phyloP scores from a whole-genome alignment of 2,888 invertebrate species.

The Brachypalpus laphriformis region DNA sequence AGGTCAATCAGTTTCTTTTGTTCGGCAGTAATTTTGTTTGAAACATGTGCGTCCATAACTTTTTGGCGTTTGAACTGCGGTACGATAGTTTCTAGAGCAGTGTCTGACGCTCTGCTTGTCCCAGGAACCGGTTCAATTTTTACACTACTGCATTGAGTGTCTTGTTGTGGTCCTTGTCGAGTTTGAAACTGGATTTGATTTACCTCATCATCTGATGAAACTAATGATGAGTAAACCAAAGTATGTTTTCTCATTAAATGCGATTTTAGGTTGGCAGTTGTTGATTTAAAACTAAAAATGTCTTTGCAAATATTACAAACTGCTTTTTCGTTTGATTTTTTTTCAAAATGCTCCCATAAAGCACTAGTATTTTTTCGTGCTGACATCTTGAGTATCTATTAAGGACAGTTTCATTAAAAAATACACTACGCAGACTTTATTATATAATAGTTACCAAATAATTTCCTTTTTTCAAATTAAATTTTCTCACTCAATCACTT shows the following conservation, averaged over 20 bases:
- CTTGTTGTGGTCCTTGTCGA: neutral
- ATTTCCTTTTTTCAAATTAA: no score
- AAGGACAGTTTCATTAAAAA: no score
- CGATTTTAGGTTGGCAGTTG: conserved; percentile 10
- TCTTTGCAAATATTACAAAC: conserved; percentile 7
- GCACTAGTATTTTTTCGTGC: neutral
- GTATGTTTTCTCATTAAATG: conserved; percentile 11
- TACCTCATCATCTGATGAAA: neutral
- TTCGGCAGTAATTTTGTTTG: neutral
- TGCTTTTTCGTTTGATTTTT: neutral
- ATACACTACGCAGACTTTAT: no score
- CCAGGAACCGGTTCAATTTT: neutral
- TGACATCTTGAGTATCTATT: no score
- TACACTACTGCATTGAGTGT: neutral
- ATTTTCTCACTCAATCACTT: no score
- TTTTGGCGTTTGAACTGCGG: conserved; percentile 3
- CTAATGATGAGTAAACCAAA: neutral
- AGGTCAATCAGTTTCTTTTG: conserved; percentile 11
- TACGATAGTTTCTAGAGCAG: neutral
- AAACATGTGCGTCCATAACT: conserved; percentile 4
- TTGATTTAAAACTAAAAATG: conserved; percentile 16
- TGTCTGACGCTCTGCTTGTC: no score
- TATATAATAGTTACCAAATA: no score
- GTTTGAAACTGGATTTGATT: conserved; percentile 3
- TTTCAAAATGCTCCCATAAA: neutral